phyloP scores from a whole-genome alignment of 2,113 vertebrate genomes.

The Thomomys bottae region DNA sequence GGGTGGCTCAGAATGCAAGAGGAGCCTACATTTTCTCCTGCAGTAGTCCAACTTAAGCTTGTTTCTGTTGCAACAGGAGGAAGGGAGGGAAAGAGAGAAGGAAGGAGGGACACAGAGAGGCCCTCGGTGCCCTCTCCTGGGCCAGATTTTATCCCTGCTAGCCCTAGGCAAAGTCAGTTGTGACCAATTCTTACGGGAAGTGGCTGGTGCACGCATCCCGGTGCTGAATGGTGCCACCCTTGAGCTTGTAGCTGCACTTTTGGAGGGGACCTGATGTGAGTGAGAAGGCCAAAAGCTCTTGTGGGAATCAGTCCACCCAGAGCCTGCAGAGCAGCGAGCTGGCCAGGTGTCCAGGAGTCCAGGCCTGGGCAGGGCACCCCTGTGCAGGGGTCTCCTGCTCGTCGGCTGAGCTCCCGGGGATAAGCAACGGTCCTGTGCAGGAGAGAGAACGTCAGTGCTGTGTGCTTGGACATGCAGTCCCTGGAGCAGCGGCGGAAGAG shows the following conservation, averaged over 20 bases:
- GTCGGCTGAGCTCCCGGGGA: neutral
- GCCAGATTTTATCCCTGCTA: neutral
- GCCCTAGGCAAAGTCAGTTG: neutral
- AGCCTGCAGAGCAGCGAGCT: neutral
- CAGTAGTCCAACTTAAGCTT: neutral
- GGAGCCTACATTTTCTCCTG: neutral
- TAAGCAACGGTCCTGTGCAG: slow-evolving; percentile 73
- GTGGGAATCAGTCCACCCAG: neutral
- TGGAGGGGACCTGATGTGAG: neutral
- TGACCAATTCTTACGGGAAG: neutral
- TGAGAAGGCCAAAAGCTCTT: no score
- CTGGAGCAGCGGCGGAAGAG: slow-evolving; percentile 89
- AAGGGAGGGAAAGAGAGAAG: rapidly evolving
- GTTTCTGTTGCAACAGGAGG: neutral
- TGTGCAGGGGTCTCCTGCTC: no score
- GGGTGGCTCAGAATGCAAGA: neutral
- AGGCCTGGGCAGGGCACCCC: neutral
- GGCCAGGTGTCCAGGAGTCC: neutral
- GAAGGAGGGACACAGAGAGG: neutral
- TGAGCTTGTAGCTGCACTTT: neutral
- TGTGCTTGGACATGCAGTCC: slow-evolving; percentile 95
- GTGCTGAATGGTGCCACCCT: rapidly evolving
- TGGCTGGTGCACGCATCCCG: neutral
- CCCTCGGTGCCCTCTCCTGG: neutral
- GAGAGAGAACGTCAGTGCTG: slow-evolving; percentile 89